Evolutionary conservation across 2,797 vertebrate genomes (phyloP), one percentile per base, ranked within the genome.

Genomic region (Syngnathus acus): DNA sequence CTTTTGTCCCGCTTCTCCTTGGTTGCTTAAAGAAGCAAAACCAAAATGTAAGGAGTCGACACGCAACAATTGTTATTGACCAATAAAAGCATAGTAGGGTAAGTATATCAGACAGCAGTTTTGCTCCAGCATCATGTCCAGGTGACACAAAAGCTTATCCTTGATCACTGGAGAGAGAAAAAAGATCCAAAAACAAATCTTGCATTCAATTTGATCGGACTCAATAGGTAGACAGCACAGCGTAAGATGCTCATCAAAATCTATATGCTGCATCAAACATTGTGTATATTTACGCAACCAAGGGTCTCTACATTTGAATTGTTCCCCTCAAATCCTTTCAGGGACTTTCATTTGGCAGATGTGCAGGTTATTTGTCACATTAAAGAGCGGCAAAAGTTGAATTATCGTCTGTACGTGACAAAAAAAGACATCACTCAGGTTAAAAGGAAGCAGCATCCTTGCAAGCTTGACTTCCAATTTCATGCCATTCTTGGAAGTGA

Each of bases 1-100:
- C 59, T 54, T 73, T 76, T 81, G 57, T 47, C 23, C 19, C 78
- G 75, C 51, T 81, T 88, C 47, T 86, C 86, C 60, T 86, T 90
- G 9, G 84, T 88, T 0, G 80, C 88, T 50, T 50, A n/a, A 50
- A 50, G n/a, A n/a, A 1, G 72, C 55, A 0, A 68, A 21, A 37
- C 64, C 57, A 1, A 7, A 53, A 5, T 8, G 50, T 42, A 42
- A 39, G 32, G 69, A 9, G 10, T 62, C 40, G 1, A 21, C 60
- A 70, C 4, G 1, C 26, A 70, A 6, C 47, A 68, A 55, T 1
- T 4, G 32, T 32, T 16, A 68, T 38, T 5, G 9, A 68, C 71
- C 37, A 50, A 37, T 61, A 58, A 65, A 61, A 47, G 38, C 19
- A 42, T 14, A 40, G 58, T n/a, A 51, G 42, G 42, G 39, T 32